Evolutionary conservation across 2,797 vertebrate genomes (phyloP), one percentile per base, ranked within the genome.

Genomic region (Aselliscus stoliczkanus): DNA sequence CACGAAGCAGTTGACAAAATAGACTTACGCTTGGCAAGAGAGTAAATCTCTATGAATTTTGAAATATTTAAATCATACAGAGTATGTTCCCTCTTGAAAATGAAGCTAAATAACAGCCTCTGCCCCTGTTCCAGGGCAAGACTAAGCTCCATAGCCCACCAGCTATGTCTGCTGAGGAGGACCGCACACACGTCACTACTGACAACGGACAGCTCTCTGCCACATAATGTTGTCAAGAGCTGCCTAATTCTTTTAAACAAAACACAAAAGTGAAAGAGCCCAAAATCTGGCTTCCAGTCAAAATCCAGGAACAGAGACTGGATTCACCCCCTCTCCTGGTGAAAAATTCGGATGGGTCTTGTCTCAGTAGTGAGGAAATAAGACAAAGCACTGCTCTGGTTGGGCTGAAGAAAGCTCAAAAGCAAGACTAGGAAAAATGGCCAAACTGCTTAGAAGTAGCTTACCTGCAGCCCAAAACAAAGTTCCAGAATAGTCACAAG

Each of bases 151-250:
- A 0, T 0, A 3, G 20, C 25, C 2, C 44, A 0, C 4, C 44
- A 20, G 6, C 31, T 3, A 14, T 5, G 14, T 52, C n/a, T 6
- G 0, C 70, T 1, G 2, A 14, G 17, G 29, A 56, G 23, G 54
- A 10, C 2, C 0, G 31, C 1, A 18, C 31, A 34, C 5, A 9
- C 11, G 0, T 21, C 37, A 1, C 34, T 3, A 0, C 34, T 2
- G 21, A 25, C 1, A 15, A 9, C 21, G 11, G 31, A 10, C 34
- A 17, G 1, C 10, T 15, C 60, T 37, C 29, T 21, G 27, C 23
- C 56, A 5, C 17, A 0, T 8, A 3, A 15, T 25, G 4, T 8
- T 5, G 20, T 47, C 70, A 12, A 54, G 42, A 76, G 60, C 83
- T 15, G 11, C 7, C 6, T 7, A 42, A 37, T 39, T 42, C 90